Evolutionary conservation across 2,888 invertebrate species (phyloP).

Genomic region (Sthenelais limicola): DNA sequence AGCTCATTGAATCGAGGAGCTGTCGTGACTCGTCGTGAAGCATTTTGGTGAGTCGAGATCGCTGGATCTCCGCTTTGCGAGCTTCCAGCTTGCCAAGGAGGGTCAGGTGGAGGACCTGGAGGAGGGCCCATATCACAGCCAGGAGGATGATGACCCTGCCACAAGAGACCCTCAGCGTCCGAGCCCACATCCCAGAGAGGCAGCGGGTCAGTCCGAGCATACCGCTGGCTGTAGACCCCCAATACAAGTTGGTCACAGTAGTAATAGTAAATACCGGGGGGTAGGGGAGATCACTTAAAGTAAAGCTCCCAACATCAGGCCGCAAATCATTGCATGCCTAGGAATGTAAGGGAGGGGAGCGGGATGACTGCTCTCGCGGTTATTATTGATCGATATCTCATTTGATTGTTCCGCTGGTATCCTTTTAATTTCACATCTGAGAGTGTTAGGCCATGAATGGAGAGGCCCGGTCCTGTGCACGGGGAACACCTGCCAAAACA

Average conservation of each 20-base stretch:
- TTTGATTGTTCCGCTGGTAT: too few species aligned
- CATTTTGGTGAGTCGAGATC: constrained; percentile 10
- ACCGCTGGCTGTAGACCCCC: not conserved
- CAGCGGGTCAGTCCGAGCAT: not conserved
- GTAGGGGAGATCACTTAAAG: too few species aligned
- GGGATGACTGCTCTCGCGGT: too few species aligned
- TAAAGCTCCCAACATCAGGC: too few species aligned
- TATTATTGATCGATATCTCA: too few species aligned
- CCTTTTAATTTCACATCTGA: too few species aligned
- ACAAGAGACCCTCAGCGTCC: constrained; percentile 37
- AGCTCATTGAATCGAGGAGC: constrained; percentile 27
- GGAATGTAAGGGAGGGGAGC: too few species aligned
- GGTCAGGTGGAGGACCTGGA: constrained; percentile 46
- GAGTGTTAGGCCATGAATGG: too few species aligned
- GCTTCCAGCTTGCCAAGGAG: constrained; percentile 42
- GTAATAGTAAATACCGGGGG: too few species aligned
- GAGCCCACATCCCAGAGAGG: not conserved
- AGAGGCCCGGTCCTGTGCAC: too few species aligned
- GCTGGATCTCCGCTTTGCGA: constrained; percentile 3
- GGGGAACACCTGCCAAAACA: too few species aligned
- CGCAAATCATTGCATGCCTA: too few species aligned
- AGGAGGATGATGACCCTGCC: constrained; percentile 35
- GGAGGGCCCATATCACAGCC: constrained; percentile 37
- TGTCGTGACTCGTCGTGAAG: constrained; percentile 28
- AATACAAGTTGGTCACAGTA: not conserved